Percentiles rank a stretch among this genome's conserved stretches.
Conservation (phyloP, 2,888 invertebrate genomes). For the Drosophila anomelani region DNA sequence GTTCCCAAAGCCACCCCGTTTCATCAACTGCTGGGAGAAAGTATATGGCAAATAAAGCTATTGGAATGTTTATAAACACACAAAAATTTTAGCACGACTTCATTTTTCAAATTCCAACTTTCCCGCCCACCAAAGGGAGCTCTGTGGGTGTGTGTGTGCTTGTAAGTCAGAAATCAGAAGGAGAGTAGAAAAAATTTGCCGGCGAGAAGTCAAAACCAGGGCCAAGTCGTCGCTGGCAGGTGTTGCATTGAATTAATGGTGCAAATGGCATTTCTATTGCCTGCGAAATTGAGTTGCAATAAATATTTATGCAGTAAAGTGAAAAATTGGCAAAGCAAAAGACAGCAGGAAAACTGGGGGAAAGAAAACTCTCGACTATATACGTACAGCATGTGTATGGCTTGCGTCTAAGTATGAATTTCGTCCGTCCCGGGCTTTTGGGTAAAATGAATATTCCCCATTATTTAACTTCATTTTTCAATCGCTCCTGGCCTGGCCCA, state of each 20-base stretch:
- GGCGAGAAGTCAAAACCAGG: constrained; percentile 61
- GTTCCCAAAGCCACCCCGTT: constrained; percentile 22
- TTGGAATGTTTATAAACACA: constrained; percentile 74
- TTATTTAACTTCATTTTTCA: constrained; percentile 62
- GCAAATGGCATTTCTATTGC: constrained; percentile 80
- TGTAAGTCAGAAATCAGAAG: constrained; percentile 6
- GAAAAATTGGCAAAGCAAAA: constrained; percentile 76
- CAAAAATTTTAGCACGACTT: constrained; percentile 69
- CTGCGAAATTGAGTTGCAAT: constrained; percentile 79
- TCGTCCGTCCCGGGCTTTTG: constrained; percentile 46
- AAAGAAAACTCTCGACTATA: constrained; percentile 5
- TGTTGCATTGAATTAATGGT: constrained; percentile 80
- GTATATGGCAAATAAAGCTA: constrained; percentile 57
- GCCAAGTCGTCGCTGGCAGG: constrained; percentile 77
- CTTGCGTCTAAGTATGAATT: constrained; percentile 55
- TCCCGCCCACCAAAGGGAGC: constrained; percentile 7
- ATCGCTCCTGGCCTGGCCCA: constrained; percentile 21
- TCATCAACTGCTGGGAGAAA: constrained; percentile 23
- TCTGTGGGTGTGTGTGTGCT: constrained; percentile 1
- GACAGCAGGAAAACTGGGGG: constrained; percentile 45
- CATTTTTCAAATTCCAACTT: constrained; percentile 71
- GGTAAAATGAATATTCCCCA: constrained; percentile 77
- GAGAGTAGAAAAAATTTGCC: constrained; percentile 28
- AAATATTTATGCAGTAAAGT: constrained; percentile 79
- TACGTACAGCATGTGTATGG: constrained; percentile 6